phyloP scores from a whole-genome alignment of 2,113 vertebrate genomes.

The Oryzias celebensis region DNA sequence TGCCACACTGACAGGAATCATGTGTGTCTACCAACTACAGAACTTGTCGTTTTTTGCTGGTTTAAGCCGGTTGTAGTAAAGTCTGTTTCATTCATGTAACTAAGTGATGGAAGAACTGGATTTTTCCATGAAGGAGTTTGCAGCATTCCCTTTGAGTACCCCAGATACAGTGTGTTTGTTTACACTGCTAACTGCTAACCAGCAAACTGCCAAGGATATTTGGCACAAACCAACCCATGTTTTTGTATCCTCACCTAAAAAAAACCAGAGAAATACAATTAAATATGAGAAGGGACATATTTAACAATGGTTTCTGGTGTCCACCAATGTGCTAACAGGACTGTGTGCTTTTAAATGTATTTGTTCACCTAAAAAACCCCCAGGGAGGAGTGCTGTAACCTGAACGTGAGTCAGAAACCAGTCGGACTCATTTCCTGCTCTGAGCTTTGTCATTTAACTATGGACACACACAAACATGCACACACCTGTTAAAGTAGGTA shows the following conservation, averaged over 20 bases:
- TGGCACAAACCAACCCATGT: conserved; percentile 20
- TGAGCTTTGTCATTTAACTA: conserved; percentile 56
- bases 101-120: background rate
- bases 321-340: conserved; percentile 29
- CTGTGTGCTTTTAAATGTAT: conserved; percentile 25
- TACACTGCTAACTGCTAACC: conserved; percentile 28
- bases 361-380: conserved; percentile 28
- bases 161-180: too few species aligned
- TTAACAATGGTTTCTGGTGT: conserved; percentile 63
- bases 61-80: background rate
- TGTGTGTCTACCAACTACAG: conserved; percentile 13
- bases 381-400: conserved; percentile 46
- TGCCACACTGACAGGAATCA: conserved; percentile 20
- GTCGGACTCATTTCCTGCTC: conserved; percentile 62
- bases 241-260: conserved; percentile 53
- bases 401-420: conserved; percentile 61
- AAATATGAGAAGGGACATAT: conserved; percentile 27
- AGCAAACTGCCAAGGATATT: conserved; percentile 27
- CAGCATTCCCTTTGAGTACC: too few species aligned
- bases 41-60: conserved; percentile 4
- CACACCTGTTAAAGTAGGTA: conserved; percentile 41
- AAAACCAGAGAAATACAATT: conserved; percentile 28
- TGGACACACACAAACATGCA: conserved; percentile 20
- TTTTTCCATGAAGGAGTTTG: background rate
- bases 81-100: conserved; percentile 8